A percentile compares a stretch with the other conserved stretches of the same genome.
Conservation (phyloP, 1,140 invertebrate genomes). For the Eubasilissa regina region DNA sequence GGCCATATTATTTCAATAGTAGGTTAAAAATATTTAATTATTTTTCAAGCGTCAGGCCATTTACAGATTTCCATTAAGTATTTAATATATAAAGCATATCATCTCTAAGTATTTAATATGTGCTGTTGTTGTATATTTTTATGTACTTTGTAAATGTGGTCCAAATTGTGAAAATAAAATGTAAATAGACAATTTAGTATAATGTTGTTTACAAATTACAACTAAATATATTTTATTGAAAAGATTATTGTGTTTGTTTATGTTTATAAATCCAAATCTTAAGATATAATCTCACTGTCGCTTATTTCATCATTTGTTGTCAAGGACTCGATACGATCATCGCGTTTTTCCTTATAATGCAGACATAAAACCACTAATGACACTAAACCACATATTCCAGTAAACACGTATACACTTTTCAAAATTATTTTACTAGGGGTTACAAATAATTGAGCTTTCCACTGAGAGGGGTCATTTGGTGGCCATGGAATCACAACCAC, state of each 20-base stretch:
- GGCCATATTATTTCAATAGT: slow-evolving; percentile 31
- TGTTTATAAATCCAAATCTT: slow-evolving; percentile 9
- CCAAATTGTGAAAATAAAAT: slow-evolving; percentile 54
- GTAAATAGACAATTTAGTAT: slow-evolving; percentile 56
- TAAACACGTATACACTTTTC: slow-evolving; percentile 91
- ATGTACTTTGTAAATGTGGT: slow-evolving; percentile 56
- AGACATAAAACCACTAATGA: slow-evolving; percentile 88
- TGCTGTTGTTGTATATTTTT: slow-evolving; percentile 54
- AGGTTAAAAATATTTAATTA: slow-evolving; percentile 34
- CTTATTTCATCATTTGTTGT: slow-evolving; percentile 55
- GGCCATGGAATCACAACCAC: slow-evolving; percentile 96
- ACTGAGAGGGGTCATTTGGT: slow-evolving; percentile 81
- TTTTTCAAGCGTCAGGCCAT: slow-evolving; percentile 36
- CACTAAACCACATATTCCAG: slow-evolving; percentile 90
- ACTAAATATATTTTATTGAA: slow-evolving; percentile 49
- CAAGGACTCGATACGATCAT: slow-evolving; percentile 92
- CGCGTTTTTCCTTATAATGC: slow-evolving; percentile 94
- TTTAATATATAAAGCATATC: slow-evolving; percentile 37
- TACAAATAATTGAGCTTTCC: slow-evolving; percentile 95
- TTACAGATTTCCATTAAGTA: slow-evolving; percentile 43
- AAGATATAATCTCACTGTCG: slow-evolving; percentile 32
- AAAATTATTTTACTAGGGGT: slow-evolving; percentile 96
- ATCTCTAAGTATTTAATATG: slow-evolving; percentile 44
- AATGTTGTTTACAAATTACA: slow-evolving; percentile 48
- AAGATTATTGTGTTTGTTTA: slow-evolving; percentile 4